These are phyloP conservation scores for Arctopsyche grandis DNA, from an alignment of 1,140 invertebrate species.

Conservation along the genomic window DNA sequence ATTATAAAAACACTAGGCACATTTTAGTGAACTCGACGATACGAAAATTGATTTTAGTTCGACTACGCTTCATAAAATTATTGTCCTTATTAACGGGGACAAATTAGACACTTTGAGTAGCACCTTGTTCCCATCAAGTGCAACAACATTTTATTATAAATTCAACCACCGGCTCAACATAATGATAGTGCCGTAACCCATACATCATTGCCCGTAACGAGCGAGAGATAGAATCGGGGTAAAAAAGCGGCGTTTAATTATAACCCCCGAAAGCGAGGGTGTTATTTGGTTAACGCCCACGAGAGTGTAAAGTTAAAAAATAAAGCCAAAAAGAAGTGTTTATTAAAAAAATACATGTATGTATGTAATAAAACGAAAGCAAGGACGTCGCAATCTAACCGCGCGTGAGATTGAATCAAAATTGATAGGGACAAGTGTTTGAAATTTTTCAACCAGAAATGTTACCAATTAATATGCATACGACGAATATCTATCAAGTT, in stretches of 20 bases:
- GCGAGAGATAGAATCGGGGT: neutral
- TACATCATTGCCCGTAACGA: conserved; percentile 34
- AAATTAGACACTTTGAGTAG: conserved; percentile 19
- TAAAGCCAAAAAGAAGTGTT: neutral
- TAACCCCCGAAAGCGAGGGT: conserved; percentile 10
- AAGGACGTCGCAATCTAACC: neutral
- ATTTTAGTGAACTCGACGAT: no score
- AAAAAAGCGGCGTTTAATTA: conserved; percentile 4
- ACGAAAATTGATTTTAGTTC: no score
- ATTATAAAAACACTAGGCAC: no score
- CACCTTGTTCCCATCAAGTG: neutral
- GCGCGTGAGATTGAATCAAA: neutral
- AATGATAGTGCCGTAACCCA: conserved; percentile 24
- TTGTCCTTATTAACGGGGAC: neutral
- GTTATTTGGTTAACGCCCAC: conserved; percentile 32
- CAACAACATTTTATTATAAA: conserved; percentile 24
- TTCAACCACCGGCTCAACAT: neutral
- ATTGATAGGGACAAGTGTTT: conserved; percentile 3
- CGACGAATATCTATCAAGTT: neutral
- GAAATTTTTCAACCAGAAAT: neutral
- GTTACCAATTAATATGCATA: conserved; percentile 4
- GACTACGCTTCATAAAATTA: neutral
- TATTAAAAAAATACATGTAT: neutral
- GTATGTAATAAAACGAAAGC: neutral
- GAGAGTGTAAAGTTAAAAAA: neutral